Percentiles rank a stretch among this genome's conserved stretches.
phyloP scores from a whole-genome alignment of 2,113 vertebrate genomes.

The Trinectes maculatus region DNA sequence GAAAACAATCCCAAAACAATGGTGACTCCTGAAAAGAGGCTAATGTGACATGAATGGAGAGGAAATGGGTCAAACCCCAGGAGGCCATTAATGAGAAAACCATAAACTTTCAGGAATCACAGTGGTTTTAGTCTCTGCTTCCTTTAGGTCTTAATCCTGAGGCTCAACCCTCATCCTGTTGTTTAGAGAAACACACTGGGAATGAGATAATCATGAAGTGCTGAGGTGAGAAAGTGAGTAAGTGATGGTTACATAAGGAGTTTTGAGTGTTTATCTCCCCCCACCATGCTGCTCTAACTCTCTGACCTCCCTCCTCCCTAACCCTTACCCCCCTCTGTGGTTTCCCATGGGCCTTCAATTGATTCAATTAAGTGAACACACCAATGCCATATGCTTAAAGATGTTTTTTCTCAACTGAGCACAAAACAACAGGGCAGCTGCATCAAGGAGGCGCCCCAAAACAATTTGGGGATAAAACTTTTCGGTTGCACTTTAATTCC shows the following conservation, averaged over 20 bases:
- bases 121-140: conserved; percentile 31
- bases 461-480: conserved; percentile 2
- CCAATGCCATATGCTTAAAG: conserved; percentile 73
- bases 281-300: conserved; percentile 58
- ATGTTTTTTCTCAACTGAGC: conserved; percentile 55
- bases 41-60: conserved; percentile 75
- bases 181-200: conserved; percentile 40
- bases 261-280: conserved; percentile 41
- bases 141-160: conserved; percentile 21
- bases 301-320: conserved; percentile 72
- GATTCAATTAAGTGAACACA: conserved; percentile 80
- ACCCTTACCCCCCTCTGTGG: conserved; percentile 73
- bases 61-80: conserved; percentile 72
- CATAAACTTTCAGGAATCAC: conserved; percentile 58
- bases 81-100: conserved; percentile 74
- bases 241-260: conserved; percentile 55
- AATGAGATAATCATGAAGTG: conserved; percentile 47
- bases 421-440: conserved; percentile 41
- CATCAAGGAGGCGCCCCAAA: neutral
- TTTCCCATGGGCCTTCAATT: conserved; percentile 79
- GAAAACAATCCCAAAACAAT: conserved; percentile 61
- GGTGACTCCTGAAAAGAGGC: conserved; percentile 59
- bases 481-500: neutral
- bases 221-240: conserved; percentile 53
- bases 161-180: conserved; percentile 34